phyloP scores from a whole-genome alignment of 2,797 vertebrate genomes.

The Pteronotus mesoamericanus region DNA sequence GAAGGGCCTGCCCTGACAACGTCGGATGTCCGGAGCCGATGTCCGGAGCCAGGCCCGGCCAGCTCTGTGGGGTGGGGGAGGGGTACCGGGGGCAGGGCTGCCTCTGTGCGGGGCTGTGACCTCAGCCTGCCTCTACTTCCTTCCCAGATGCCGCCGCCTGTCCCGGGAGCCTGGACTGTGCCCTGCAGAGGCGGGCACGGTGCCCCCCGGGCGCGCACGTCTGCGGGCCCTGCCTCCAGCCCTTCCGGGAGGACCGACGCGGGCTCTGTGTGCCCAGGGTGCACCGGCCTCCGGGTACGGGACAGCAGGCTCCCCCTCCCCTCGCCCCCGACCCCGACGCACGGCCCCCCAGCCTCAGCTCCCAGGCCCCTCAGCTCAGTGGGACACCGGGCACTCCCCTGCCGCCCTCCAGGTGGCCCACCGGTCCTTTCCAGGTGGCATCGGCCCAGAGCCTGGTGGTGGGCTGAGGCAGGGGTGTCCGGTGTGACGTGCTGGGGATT shows the following conservation, averaged over 20 bases:
- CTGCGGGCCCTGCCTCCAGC: conserved; percentile 89
- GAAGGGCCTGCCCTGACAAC: conserved; percentile 26
- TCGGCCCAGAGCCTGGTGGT: neutral
- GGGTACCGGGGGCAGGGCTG: neutral
- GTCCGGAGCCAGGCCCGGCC: neutral
- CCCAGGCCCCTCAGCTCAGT: neutral
- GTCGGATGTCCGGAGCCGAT: conserved; percentile 61
- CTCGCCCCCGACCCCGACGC: too few species aligned
- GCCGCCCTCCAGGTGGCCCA: neutral
- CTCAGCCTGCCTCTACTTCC: neutral
- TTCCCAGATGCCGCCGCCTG: conserved; percentile 77
- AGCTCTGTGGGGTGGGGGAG: neutral
- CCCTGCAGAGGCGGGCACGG: conserved; percentile 85
- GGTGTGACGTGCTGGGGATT: neutral
- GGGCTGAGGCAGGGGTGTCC: neutral
- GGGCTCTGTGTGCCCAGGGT: conserved; percentile 82
- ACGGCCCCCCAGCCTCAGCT: neutral
- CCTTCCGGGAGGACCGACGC: conserved; percentile 83
- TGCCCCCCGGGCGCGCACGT: conserved; percentile 82
- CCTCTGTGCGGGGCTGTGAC: neutral
- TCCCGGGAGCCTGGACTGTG: conserved; percentile 90
- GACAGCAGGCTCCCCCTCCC: too few species aligned
- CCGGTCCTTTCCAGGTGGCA: neutral
- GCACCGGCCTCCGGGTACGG: conserved; percentile 77
- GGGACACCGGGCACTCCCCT: neutral